Evolutionary conservation across 2,797 vertebrate genomes (phyloP).

Genomic region (Dendrocincla tyrannina): DNA sequence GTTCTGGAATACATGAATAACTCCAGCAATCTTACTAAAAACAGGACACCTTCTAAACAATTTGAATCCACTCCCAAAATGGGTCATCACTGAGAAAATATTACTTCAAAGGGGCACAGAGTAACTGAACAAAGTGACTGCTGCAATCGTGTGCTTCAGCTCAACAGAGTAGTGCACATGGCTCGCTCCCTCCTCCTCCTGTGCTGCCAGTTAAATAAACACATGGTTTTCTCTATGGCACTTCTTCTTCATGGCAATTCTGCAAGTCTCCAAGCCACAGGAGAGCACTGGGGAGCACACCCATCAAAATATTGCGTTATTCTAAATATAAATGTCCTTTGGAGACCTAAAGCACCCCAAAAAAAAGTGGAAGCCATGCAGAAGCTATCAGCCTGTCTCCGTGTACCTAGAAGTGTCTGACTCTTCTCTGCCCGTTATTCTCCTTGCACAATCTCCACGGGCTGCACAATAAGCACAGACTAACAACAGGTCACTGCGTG

Average conservation of each 20-base stretch:
- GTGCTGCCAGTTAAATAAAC: background rate
- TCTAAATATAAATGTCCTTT: background rate
- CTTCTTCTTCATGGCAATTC: background rate
- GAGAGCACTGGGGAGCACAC: background rate
- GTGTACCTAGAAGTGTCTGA: background rate
- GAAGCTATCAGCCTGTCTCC: background rate
- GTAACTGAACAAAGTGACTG: background rate
- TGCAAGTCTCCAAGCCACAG: background rate
- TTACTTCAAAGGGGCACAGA: background rate
- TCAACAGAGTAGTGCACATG: background rate
- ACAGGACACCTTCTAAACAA: background rate
- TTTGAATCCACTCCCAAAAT: background rate
- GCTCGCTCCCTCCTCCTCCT: background rate
- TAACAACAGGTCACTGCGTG: rapidly evolving
- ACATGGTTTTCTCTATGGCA: background rate
- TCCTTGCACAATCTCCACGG: background rate
- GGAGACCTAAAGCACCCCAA: background rate
- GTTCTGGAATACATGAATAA: background rate
- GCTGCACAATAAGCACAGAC: background rate
- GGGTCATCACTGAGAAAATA: background rate
- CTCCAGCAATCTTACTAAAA: background rate
- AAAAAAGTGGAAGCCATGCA: background rate
- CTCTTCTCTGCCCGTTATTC: background rate
- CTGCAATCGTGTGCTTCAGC: background rate
- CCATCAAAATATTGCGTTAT: background rate